phyloP scores from a whole-genome alignment of 30 jellyfish, hydroid and myxozoan species.

The Chironex yamaguchii region DNA sequence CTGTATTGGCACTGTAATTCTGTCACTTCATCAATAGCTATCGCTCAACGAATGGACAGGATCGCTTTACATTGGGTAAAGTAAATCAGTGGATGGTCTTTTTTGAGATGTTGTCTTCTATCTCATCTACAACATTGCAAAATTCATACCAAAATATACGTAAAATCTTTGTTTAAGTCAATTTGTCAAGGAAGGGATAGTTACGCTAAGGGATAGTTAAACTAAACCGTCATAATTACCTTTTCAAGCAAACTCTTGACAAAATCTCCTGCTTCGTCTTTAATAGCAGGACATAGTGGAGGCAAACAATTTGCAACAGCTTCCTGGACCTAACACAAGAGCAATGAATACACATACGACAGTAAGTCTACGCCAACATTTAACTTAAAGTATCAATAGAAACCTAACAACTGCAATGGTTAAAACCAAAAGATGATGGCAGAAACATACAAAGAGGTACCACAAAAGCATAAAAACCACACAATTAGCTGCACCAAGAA shows the following conservation, averaged over 20 bases:
- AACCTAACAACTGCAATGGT: not conserved
- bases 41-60: too few relatives aligned
- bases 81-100: too few relatives aligned
- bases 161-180: too few relatives aligned
- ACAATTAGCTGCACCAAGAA: not conserved
- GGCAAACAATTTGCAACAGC: constrained; percentile 97
- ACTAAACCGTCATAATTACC: constrained; percentile 43
- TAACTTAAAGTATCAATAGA: not conserved
- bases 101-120: too few relatives aligned
- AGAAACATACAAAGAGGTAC: too few relatives aligned
- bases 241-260: constrained; percentile 77
- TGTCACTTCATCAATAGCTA: too few relatives aligned
- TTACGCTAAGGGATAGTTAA: not conserved
- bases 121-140: too few relatives aligned
- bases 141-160: too few relatives aligned
- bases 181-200: not conserved
- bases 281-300: constrained; percentile 90
- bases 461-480: too few relatives aligned
- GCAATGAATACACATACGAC: not conserved
- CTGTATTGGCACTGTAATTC: too few relatives aligned
- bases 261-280: constrained; percentile 90
- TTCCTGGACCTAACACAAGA: constrained; percentile 83
- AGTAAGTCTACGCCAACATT: not conserved
- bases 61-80: too few relatives aligned
- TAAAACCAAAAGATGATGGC: not conserved